phyloP scores from a whole-genome alignment of 2,113 vertebrate species.

The Pteropus alecto region DNA sequence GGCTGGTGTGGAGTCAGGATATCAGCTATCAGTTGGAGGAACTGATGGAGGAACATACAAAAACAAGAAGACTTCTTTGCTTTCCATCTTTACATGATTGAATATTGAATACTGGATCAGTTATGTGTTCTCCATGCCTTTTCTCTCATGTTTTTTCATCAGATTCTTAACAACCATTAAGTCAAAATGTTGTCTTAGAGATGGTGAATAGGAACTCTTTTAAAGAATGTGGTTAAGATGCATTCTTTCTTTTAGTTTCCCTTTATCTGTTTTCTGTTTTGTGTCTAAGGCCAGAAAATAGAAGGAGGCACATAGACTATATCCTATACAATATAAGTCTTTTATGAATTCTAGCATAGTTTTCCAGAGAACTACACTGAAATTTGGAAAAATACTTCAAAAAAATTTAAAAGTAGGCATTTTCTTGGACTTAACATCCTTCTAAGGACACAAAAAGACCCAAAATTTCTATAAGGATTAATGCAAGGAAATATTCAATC shows the following conservation, averaged over 20 bases:
- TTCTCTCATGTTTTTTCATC: neutral
- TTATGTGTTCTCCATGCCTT: neutral
- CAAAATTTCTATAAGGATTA: neutral
- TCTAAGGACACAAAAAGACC: neutral
- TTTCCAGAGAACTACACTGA: neutral
- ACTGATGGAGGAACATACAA: neutral
- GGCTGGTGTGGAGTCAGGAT: neutral
- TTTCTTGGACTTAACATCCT: neutral
- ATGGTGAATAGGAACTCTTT: neutral
- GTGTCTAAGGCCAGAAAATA: neutral
- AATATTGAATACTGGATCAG: neutral
- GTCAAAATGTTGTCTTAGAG: neutral
- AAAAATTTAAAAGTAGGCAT: neutral
- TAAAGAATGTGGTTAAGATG: neutral
- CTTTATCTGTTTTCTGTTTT: neutral
- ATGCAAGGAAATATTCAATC: neutral
- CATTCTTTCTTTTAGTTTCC: neutral
- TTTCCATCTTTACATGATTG: neutral
- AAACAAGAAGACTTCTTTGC: neutral
- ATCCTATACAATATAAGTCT: neutral
- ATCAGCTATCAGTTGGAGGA: neutral
- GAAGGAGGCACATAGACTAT: neutral
- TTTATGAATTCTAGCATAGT: neutral
- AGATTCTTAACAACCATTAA: neutral
- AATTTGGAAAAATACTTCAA: neutral